These are phyloP conservation scores for Scaptomyza cyrtandrae DNA, from an alignment of 2,888 invertebrate species.

Conservation along the genomic window DNA sequence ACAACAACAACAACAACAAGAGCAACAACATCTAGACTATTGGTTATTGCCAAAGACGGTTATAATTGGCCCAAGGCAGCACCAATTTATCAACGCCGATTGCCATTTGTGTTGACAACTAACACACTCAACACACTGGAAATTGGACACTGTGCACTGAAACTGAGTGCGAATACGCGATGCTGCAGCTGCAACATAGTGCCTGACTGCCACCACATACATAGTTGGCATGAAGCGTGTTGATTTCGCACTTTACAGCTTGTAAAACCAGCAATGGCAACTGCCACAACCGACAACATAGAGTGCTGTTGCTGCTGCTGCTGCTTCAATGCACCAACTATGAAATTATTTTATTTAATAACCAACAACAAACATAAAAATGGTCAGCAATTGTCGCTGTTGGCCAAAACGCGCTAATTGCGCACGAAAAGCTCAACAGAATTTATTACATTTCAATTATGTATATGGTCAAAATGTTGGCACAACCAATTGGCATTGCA, in stretches of 20 bases:
- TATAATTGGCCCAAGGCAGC: conserved; percentile 81
- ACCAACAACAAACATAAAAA: conserved; percentile 65
- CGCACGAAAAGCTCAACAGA: conserved; percentile 67
- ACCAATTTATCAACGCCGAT: conserved; percentile 78
- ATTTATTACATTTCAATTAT: conserved; percentile 80
- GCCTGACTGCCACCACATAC: conserved; percentile 24
- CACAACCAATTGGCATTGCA: conserved; percentile 75
- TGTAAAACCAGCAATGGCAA: conserved; percentile 73
- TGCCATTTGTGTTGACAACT: conserved; percentile 81
- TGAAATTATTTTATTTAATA: conserved; percentile 81
- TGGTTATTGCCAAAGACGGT: conserved; percentile 73
- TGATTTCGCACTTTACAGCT: conserved; percentile 81
- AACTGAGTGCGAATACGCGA: conserved; percentile 41
- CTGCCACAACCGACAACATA: conserved; percentile 30
- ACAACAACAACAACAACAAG: conserved; percentile 31
- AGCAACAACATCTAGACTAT: conserved; percentile 29
- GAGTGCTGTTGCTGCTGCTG: conserved; percentile 17
- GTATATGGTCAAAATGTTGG: conserved; percentile 79
- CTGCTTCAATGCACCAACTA: conserved; percentile 50
- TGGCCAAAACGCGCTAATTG: conserved; percentile 66
- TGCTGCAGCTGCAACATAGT: conserved; percentile 32
- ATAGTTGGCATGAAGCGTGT: conserved; percentile 80
- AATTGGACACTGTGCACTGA: conserved; percentile 46
- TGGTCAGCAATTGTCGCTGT: conserved; percentile 72
- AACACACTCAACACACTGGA: conserved; percentile 61